A percentile compares a stretch with the other conserved stretches of the same genome.
Conservation (phyloP, 1,140 invertebrate genomes). For the Drosophila orosa region DNA sequence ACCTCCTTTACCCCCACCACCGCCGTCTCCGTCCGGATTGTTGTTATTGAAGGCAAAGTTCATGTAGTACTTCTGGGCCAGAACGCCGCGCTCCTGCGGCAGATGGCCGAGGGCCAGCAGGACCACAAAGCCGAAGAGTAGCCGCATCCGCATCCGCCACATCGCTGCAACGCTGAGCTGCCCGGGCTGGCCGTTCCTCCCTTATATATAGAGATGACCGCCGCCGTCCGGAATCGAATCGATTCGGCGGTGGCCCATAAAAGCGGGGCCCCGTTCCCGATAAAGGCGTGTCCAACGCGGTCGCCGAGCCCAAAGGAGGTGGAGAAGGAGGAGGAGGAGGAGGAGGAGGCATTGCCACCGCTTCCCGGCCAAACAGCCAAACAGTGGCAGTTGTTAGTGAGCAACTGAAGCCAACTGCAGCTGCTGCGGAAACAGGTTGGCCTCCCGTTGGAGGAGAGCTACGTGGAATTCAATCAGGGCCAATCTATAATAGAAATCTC, state of each 20-base stretch:
- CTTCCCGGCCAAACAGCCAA: constrained; percentile 20
- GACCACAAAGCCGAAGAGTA: constrained; percentile 47
- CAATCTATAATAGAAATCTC: constrained; percentile 83
- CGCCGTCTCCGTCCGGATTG: constrained; percentile 41
- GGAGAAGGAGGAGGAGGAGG: not conserved
- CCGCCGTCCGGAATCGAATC: constrained; percentile 58
- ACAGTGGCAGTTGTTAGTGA: constrained; percentile 58
- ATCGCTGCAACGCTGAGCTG: constrained; percentile 55
- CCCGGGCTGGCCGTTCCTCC: constrained; percentile 40
- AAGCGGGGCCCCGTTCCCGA: constrained; percentile 27
- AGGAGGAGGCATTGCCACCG: constrained; percentile 1
- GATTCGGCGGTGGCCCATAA: constrained; percentile 47
- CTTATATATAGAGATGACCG: constrained; percentile 76
- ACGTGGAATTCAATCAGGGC: constrained; percentile 81
- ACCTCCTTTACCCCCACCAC: too few relatives aligned
- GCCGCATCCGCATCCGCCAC: constrained; percentile 55
- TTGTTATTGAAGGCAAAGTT: constrained; percentile 77
- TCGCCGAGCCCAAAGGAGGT: not conserved
- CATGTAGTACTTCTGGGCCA: constrained; percentile 71
- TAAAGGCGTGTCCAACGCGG: constrained; percentile 54
- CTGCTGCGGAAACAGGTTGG: constrained; percentile 68
- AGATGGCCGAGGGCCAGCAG: constrained; percentile 48
- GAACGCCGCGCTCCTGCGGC: constrained; percentile 42
- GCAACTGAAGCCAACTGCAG: constrained; percentile 17
- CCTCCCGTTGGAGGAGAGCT: constrained; percentile 28